Conservation (phyloP, 2,888 invertebrate genomes). For the Mythimna ferrago region DNA sequence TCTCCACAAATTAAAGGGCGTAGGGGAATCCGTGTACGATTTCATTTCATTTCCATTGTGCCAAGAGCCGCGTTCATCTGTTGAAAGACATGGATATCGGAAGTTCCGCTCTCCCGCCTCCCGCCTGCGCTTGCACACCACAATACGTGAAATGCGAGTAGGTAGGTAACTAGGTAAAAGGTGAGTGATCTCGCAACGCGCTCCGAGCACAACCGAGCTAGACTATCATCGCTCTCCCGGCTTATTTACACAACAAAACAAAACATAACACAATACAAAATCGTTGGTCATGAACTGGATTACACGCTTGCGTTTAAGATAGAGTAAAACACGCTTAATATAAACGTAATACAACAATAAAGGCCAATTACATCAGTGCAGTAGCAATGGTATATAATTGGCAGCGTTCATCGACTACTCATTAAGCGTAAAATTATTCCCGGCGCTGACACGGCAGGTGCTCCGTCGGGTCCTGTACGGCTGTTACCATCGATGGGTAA, state of each 20-base stretch:
- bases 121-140: slow-evolving; percentile 46
- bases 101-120: slow-evolving; percentile 59
- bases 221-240: slow-evolving; percentile 48
- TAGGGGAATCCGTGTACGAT: slow-evolving; percentile 20
- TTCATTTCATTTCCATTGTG: slow-evolving; percentile 35
- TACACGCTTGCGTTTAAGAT: slow-evolving; percentile 26
- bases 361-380: slow-evolving; percentile 70
- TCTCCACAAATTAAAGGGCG: slow-evolving; percentile 27
- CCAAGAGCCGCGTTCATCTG: slow-evolving; percentile 27
- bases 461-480: slow-evolving; percentile 69
- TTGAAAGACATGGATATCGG: slow-evolving; percentile 59
- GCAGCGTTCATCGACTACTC: slow-evolving; percentile 68
- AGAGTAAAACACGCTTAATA: slow-evolving; percentile 32
- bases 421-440: slow-evolving; percentile 80
- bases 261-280: slow-evolving; percentile 19
- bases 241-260: slow-evolving; percentile 53
- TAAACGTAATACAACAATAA: slow-evolving; percentile 54
- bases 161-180: slow-evolving; percentile 78
- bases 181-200: slow-evolving; percentile 73
- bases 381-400: slow-evolving; percentile 76
- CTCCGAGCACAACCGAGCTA: slow-evolving; percentile 38
- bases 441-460: slow-evolving; percentile 77
- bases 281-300: slow-evolving; percentile 24
- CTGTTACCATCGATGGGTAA: slow-evolving; percentile 68
- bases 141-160: slow-evolving; percentile 71